A percentile compares a stretch with the other conserved stretches of the same genome.
These are phyloP conservation scores for Aquatica leii DNA, from an alignment of 2,888 invertebrate species.

Conservation along the genomic window DNA sequence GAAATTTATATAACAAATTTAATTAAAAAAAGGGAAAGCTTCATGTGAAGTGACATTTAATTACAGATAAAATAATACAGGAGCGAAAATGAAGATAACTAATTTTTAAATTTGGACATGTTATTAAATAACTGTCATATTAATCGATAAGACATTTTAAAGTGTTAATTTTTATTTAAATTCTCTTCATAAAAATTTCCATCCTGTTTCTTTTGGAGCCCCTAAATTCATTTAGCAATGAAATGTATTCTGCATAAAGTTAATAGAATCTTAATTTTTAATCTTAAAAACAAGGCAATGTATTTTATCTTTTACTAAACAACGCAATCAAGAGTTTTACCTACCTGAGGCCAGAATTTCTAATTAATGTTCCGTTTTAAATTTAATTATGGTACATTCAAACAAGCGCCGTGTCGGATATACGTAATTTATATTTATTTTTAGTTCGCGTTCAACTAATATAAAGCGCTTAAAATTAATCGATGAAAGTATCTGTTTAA, in stretches of 20 bases:
- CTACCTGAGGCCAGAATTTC: constrained; percentile 51
- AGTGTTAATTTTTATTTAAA: constrained; percentile 44
- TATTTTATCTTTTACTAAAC: constrained; percentile 50
- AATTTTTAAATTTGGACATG: constrained; percentile 41
- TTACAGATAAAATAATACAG: constrained; percentile 50
- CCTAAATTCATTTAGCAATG: constrained; percentile 37
- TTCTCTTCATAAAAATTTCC: constrained; percentile 34
- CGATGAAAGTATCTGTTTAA: not conserved
- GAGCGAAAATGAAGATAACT: constrained; percentile 36
- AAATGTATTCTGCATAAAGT: constrained; percentile 48
- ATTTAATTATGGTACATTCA: constrained; percentile 52
- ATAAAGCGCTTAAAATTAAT: constrained; percentile 13
- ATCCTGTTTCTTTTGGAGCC: constrained; percentile 22
- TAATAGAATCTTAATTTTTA: constrained; percentile 52
- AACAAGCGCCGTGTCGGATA: constrained; percentile 36
- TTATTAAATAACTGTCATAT: constrained; percentile 46
- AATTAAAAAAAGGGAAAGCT: constrained; percentile 36
- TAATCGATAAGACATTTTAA: constrained; percentile 45
- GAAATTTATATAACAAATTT: constrained; percentile 34
- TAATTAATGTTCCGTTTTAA: constrained; percentile 53
- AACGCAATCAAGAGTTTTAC: constrained; percentile 49
- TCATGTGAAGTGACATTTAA: constrained; percentile 46
- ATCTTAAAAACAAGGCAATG: constrained; percentile 48
- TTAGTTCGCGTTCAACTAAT: constrained; percentile 27
- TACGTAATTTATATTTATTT: constrained; percentile 33